Evolutionary conservation across 2,113 vertebrate species (phyloP).

Genomic region (Edolisoma coerulescens): DNA sequence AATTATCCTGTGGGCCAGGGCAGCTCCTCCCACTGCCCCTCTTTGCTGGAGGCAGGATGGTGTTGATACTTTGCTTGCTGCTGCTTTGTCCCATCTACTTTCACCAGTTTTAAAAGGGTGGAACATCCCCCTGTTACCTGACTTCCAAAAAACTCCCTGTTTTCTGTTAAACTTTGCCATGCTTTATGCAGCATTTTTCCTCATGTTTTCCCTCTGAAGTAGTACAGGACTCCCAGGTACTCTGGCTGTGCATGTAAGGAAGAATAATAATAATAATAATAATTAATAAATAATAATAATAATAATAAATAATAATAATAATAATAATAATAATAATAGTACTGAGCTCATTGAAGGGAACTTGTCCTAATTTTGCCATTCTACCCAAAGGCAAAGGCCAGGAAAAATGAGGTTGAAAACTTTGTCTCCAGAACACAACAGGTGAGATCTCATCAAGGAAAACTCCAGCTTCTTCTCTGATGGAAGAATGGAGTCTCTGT

Average conservation of each 20-base stretch:
- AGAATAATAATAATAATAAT: background rate
- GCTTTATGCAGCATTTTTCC: background rate
- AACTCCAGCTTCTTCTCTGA: background rate
- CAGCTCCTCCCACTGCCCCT: background rate
- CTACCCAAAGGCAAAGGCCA: background rate
- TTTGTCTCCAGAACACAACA: background rate
- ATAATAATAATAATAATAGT: background rate
- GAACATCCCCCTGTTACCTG: background rate
- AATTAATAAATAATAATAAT: background rate
- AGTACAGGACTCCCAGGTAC: background rate
- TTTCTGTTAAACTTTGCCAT: background rate
- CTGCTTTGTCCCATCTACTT: background rate
- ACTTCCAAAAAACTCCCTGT: background rate
- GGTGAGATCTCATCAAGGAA: background rate
- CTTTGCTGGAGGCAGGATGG: background rate
- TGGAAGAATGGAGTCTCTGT: rapidly evolving
- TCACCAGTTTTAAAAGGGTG: background rate
- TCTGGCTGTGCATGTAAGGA: background rate
- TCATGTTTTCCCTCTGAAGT: background rate
- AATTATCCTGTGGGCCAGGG: background rate
- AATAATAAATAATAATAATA: background rate
- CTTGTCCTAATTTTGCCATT: slow-evolving; percentile 7
- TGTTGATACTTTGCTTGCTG: background rate
- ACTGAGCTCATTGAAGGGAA: background rate
- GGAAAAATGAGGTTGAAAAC: background rate